Evolutionary conservation across 2,113 vertebrate species (phyloP), one percentile per base, ranked within the genome.

Genomic region (Hassar affinis): DNA sequence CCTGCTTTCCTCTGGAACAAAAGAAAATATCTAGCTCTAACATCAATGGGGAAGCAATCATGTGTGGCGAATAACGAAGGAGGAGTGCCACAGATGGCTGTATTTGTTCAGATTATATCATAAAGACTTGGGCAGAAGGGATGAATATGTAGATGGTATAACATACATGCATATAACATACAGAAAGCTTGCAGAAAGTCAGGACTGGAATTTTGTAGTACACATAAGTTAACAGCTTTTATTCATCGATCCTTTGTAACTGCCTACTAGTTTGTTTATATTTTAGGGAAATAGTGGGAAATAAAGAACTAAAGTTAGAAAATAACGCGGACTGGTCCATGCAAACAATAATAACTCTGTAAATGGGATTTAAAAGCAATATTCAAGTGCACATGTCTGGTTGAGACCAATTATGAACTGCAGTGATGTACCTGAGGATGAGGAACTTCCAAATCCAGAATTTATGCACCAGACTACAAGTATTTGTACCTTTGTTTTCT

Each of bases 1-100:
- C 85, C 79, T 81, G 79, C 85, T 89, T 42, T 68, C 79, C 87
- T 92, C 91, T 95, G 93, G 87, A 93, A 89, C 45, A 17, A 52
- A 82, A 61, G 79, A 66, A 35, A 25, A 18, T 6, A 38, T n/a
- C 25, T 80, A 51, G 18, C 35, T 35, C 47, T 25, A 38, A 11
- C 38, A 64, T 42, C 62, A 68, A 35, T 80, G 30, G 49, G 20
- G 18, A 62, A 17, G 42, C 3, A 72, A n/a, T 45, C 17, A n/a
- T 30, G 27, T 68, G 14, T 56, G 47, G 18, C 57, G n/a, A 52
- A 84, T 33, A 66, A 35, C 3, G 15, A 66, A 18, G 62, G 22
- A 4, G 62, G 30, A 20, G 10, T 62, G n/a, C 25, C 45, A 42
- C 17, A 18, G 20, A 68, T 35, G 15, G 14, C 30, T 6, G 15